Percentiles rank a stretch among this genome's conserved stretches.
phyloP scores from a whole-genome alignment of 2,888 invertebrate species.

The Machimus rusticus region DNA sequence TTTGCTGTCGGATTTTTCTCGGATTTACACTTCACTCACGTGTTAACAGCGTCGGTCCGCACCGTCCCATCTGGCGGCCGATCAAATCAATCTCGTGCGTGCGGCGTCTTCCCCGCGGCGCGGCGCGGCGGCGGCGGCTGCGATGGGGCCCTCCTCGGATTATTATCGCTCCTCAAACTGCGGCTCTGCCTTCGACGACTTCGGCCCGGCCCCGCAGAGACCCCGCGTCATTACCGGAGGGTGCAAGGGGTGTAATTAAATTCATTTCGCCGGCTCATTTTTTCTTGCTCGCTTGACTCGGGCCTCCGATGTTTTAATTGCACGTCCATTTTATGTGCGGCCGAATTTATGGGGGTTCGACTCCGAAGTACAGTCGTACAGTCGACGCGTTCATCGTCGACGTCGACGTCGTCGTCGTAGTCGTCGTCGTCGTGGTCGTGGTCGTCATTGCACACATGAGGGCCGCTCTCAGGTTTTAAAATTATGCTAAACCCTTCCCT shows the following conservation, averaged over 20 bases:
- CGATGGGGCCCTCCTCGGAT: neutral
- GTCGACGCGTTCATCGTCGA: neutral
- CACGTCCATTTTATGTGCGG: slow-evolving; percentile 41
- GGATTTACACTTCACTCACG: slow-evolving; percentile 5
- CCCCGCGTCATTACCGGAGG: slow-evolving; percentile 25
- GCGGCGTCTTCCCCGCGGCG: neutral
- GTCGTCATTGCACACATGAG: neutral
- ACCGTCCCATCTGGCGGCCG: slow-evolving; percentile 8
- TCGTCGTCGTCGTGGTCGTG: neutral
- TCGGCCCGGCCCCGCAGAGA: neutral
- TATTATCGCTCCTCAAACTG: slow-evolving; percentile 9
- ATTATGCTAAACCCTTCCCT: neutral
- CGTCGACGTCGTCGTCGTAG: neutral
- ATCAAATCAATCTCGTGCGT: slow-evolving; percentile 35
- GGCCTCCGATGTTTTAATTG: slow-evolving; percentile 42
- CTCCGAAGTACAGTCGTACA: neutral
- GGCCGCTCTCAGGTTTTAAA: neutral
- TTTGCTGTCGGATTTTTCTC: neutral
- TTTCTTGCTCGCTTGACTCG: slow-evolving; percentile 1
- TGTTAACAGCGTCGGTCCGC: slow-evolving; percentile 8
- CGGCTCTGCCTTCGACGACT: neutral
- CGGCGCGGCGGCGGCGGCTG: neutral
- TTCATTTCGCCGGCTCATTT: slow-evolving; percentile 31
- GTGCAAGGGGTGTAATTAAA: slow-evolving; percentile 43
- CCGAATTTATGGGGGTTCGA: slow-evolving; percentile 44